Percentiles rank a stretch among this genome's conserved stretches.
Evolutionary conservation across 2,113 vertebrate species (phyloP).

Genomic region (Plecturocebus donacophilus): DNA sequence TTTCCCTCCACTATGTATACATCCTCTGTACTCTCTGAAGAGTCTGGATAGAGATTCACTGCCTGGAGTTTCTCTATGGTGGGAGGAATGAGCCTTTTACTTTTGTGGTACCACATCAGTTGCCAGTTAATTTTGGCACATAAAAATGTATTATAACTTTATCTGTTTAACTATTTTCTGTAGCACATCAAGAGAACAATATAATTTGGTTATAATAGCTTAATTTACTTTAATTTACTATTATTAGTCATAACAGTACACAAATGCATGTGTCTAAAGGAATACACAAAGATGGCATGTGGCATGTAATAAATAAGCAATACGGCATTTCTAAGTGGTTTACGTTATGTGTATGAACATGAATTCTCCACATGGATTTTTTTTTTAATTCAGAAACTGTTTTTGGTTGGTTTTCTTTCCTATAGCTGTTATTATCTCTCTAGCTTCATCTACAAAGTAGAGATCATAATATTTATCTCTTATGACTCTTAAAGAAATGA

Average conservation of each 20-base stretch:
- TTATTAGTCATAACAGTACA: not conserved
- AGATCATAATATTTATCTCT: not conserved
- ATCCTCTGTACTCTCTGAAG: no score
- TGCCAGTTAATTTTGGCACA: constrained; percentile 1
- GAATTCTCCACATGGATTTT: not conserved
- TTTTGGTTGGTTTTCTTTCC: constrained; percentile 9
- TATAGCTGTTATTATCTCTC: not conserved
- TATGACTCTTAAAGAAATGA: not conserved
- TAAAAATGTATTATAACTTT: not conserved
- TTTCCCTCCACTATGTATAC: not conserved
- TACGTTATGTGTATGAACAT: not conserved
- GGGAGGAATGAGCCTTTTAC: not conserved
- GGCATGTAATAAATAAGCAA: not conserved
- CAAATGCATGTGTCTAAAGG: not conserved
- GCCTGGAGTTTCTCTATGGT: not conserved
- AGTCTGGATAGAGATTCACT: not conserved
- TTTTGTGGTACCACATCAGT: not conserved
- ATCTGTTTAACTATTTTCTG: constrained; percentile 28
- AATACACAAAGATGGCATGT: not conserved
- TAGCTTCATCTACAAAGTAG: not conserved
- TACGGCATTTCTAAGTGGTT: not conserved
- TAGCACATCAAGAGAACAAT: not conserved
- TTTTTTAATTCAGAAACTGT: not conserved
- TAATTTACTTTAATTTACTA: constrained; percentile 32
- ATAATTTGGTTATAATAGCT: not conserved